Evolutionary conservation across 2,113 vertebrate species (phyloP).

Genomic region (Dromiciops gliroides): DNA sequence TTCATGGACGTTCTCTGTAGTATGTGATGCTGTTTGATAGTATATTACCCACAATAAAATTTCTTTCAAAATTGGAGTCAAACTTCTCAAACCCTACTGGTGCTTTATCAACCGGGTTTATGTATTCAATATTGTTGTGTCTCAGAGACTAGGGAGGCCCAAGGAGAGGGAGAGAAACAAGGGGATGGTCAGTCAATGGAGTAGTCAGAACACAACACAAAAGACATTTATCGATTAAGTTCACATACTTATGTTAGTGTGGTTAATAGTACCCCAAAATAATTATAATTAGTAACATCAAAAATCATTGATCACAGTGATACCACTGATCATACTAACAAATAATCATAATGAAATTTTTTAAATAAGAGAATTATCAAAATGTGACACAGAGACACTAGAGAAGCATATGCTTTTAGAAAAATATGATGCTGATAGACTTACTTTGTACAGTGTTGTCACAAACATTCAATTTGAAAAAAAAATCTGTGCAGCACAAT

Average conservation of each 20-base stretch:
- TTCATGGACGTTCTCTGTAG: not conserved
- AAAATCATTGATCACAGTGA: not conserved
- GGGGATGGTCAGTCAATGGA: not conserved
- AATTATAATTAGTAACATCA: not conserved
- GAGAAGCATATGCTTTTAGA: not conserved
- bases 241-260: not conserved
- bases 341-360: not conserved
- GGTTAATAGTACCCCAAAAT: not conserved
- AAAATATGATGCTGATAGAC: not conserved
- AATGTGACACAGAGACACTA: not conserved
- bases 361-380: not conserved
- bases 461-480: no score
- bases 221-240: not conserved
- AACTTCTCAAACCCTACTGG: not conserved
- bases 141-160: not conserved
- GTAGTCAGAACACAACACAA: not conserved
- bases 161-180: not conserved
- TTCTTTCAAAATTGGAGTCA: not conserved
- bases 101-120: not conserved
- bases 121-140: not conserved
- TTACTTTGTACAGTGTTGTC: not conserved
- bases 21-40: not conserved
- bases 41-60: not conserved
- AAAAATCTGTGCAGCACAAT: not conserved
- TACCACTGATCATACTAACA: not conserved